Evolutionary conservation across 2,888 invertebrate genomes (phyloP), one percentile per base, ranked within the genome.

Genomic region (Tinea trinotella): DNA sequence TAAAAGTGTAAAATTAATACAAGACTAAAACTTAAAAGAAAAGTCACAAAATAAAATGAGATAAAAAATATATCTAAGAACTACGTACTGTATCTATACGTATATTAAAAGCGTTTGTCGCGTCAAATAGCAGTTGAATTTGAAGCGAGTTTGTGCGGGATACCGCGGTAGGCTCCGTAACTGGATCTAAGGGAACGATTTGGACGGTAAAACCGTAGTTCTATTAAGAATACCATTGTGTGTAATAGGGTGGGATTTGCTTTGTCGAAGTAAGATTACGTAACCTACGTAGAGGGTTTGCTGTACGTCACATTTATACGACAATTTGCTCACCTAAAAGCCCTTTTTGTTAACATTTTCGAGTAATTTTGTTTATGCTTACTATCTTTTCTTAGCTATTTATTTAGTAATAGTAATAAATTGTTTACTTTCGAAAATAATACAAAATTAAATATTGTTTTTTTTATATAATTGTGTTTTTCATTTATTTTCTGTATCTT

Each of bases 211-310:
- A 50, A 50, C 24, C 24, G 50, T 50, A 50, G 50, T 50, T 50
- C 50, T 71, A 68, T 69, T 68, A 71, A 66, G 68, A 70, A 68
- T 67, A 66, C 65, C 64, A 64, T 66, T 66, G 66, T 67, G 67
- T 66, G 64, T 68, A 69, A 71, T 69, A 71, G 66, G 68, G 66
- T 68, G 66, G 65, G 71, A 67, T 70, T 70, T 70, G 62, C 62
- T 62, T 66, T 65, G 64, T 65, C 62, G 62, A 66, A 65, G 67
- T 67, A 68, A 70, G 66, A 70, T 71, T 70, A 68, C 67, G 61
- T 60, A 61, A 61, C 64, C 64, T 13, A 50, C 7, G 12, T 18
- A 46, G 19, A 18, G 12, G 24, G n/a, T 12, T 50, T 24, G 13
- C 6, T 24, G 24, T 24, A n/a, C 24, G 50, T 24, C 50, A 50